Percentiles rank a stretch among this genome's conserved stretches.
These are phyloP conservation scores for Holothuria scabra DNA, from an alignment of 53 echinoderm and acorn worm species.

Conservation along the genomic window DNA sequence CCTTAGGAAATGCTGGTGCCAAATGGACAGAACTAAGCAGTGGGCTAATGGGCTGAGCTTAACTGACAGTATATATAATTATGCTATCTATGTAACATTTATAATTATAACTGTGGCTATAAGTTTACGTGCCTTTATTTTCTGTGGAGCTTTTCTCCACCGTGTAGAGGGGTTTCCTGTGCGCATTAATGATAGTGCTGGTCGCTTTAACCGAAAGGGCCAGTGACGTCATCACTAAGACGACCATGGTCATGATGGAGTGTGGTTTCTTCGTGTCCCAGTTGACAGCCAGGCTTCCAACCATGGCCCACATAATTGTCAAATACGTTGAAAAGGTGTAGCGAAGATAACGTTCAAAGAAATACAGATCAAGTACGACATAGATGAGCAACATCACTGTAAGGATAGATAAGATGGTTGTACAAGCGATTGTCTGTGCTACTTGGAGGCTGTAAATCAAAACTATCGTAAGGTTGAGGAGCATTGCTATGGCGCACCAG, in stretches of 20 bases:
- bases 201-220: conserved; percentile 46
- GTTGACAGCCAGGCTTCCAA: conserved; percentile 47
- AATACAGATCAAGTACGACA: conserved; percentile 63
- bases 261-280: conserved; percentile 41
- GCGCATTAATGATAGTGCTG: conserved; percentile 14
- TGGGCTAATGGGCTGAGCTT: too few species aligned
- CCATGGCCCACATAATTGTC: conserved; percentile 68
- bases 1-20: too few species aligned
- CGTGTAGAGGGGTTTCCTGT: background rate
- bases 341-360: conserved; percentile 72
- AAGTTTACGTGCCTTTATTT: too few species aligned
- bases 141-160: background rate
- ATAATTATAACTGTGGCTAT: too few species aligned
- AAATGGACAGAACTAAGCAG: too few species aligned
- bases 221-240: conserved; percentile 27
- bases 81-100: too few species aligned
- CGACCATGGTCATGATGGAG: conserved; percentile 39
- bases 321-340: conserved; percentile 74
- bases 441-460: conserved; percentile 61
- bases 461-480: conserved; percentile 52
- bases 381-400: conserved; percentile 61
- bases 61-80: too few species aligned
- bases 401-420: conserved; percentile 55
- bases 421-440: conserved; percentile 45
- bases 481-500: conserved; percentile 60